Evolutionary conservation across 1,140 invertebrate species (phyloP), one percentile per base, ranked within the genome.

Genomic region (Sycophila sp.): DNA sequence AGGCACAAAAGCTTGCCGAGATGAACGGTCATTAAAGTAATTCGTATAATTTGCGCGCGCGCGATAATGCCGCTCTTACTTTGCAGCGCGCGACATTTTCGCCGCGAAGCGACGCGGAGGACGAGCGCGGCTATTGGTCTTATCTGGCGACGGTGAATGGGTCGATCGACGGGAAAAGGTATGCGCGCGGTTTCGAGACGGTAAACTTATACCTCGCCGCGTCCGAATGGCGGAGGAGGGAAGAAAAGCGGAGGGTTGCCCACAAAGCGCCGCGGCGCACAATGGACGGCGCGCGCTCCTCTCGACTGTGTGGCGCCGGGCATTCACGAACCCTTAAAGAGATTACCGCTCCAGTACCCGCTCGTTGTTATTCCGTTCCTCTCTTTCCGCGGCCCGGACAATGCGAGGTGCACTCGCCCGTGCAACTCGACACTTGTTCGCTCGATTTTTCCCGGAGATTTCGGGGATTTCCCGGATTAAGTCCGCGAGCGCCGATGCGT

Each of bases 391-490:
- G 24, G 42, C 69, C 64, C 69, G 69, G 22, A 26, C 38, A 32
- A 3, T n/a, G 17, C 17, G 10, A 17, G 4, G 53, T 30, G 11
- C 28, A 30, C 11, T 24, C 28, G n/a, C 13, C 7, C 19, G 60
- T 73, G 60, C 73, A 80, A 74, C 72, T 79, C 53, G 59, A 69
- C 68, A 69, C 68, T 79, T 78, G 76, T 77, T 74, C 72, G 70
- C 67, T 53, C 51, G 36, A 47, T 69, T 70, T 65, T 55, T 45
- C 17, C 15, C 11, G 19, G 34, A n/a, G 24, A 47, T 58, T 28
- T 55, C 7, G 2, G 10, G 6, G 19, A 66, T 45, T 51, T 69
- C 17, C 74, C 65, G 59, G 58, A 49, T 74, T 69, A 70, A 59
- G 38, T 4, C 10, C 1, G 51, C 10, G 24, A 58, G 13, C 59